phyloP scores from a whole-genome alignment of 1,140 invertebrate species.

The Neelides sp. region DNA sequence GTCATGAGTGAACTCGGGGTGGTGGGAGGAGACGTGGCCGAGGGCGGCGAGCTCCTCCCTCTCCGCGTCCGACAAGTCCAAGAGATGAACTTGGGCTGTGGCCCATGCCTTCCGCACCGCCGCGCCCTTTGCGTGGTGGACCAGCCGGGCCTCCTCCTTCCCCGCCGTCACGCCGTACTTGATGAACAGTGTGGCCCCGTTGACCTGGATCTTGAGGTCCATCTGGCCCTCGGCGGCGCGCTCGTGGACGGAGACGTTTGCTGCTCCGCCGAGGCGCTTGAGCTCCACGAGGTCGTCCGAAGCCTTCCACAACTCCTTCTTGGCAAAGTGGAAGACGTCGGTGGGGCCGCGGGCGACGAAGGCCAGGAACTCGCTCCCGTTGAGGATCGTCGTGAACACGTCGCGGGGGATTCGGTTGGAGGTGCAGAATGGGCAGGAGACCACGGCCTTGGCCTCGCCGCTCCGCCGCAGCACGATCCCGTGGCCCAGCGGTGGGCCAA shows the following conservation, averaged over 20 bases:
- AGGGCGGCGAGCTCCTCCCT: slow-evolving; percentile 74
- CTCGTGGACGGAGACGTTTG: slow-evolving; percentile 87
- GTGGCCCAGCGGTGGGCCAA: slow-evolving; percentile 73
- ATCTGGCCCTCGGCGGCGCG: slow-evolving; percentile 46
- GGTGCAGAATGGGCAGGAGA: slow-evolving; percentile 54
- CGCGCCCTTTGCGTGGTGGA: slow-evolving; percentile 72
- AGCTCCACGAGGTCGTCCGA: slow-evolving; percentile 75
- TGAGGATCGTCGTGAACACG: slow-evolving; percentile 86
- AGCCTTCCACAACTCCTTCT: slow-evolving; percentile 74
- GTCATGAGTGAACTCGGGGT: slow-evolving; percentile 81
- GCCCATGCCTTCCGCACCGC: slow-evolving; percentile 85
- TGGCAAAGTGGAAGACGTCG: slow-evolving; percentile 90
- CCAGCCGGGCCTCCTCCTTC: slow-evolving; percentile 69
- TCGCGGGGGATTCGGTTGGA: slow-evolving; percentile 79
- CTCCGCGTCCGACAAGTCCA: slow-evolving; percentile 51
- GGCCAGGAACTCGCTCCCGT: slow-evolving; percentile 72
- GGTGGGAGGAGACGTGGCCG: slow-evolving; percentile 67
- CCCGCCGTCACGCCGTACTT: slow-evolving; percentile 75
- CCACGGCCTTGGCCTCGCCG: slow-evolving; percentile 60
- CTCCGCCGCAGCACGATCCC: slow-evolving; percentile 75
- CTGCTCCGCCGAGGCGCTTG: slow-evolving; percentile 71
- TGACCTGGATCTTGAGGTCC: slow-evolving; percentile 73
- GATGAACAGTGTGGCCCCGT: slow-evolving; percentile 49
- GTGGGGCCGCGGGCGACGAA: slow-evolving; percentile 75
- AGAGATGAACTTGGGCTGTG: slow-evolving; percentile 52